Evolutionary conservation across 2,113 vertebrate genomes (phyloP).

Genomic region (Catharus bicknelli): DNA sequence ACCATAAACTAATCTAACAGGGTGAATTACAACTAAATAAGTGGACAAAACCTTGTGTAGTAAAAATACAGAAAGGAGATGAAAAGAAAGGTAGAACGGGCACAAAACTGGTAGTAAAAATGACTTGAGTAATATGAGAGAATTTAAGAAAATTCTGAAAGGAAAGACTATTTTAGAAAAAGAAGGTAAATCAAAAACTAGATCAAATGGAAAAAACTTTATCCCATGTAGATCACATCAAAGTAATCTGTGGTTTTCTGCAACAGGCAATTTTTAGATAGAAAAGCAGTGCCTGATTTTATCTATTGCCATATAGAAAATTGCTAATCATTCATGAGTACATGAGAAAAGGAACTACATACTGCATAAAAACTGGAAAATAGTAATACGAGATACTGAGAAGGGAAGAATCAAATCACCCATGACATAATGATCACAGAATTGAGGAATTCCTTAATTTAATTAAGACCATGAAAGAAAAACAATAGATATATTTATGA

Average conservation of each 20-base stretch:
- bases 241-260: neutral
- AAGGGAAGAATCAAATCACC: neutral
- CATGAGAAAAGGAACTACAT: neutral
- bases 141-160: neutral
- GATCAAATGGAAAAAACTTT: neutral
- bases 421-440: neutral
- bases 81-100: rapidly evolving
- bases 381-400: neutral
- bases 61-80: neutral
- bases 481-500: neutral
- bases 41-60: neutral
- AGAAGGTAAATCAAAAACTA: neutral
- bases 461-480: neutral
- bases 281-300: constrained; percentile 13
- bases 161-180: neutral
- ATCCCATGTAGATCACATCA: neutral
- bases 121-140: neutral
- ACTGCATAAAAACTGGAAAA: neutral
- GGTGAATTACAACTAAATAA: neutral
- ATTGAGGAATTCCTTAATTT: neutral
- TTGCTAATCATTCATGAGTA: neutral
- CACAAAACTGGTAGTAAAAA: neutral
- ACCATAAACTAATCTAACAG: neutral
- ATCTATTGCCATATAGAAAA: neutral
- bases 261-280: neutral